phyloP scores from a whole-genome alignment of 53 echinoderm and acorn worm species.

The Holothuria leucospilota region DNA sequence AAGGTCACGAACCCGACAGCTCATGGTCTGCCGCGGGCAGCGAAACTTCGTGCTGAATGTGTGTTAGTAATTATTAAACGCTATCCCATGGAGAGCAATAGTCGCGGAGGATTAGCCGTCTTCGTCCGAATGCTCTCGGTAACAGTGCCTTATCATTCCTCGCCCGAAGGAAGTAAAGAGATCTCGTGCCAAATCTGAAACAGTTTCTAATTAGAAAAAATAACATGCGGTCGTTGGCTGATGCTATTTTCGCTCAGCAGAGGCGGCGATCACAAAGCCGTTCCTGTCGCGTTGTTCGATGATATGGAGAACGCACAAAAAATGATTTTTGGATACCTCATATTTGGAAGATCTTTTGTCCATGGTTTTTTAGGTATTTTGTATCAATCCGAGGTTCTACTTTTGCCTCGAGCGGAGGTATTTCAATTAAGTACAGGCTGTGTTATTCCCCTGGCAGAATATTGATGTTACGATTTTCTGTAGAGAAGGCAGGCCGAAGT shows the following conservation, averaged over 20 bases:
- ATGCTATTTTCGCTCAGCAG: slow-evolving; percentile 26
- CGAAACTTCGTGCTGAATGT: slow-evolving; percentile 36
- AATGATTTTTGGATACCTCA: slow-evolving; percentile 25
- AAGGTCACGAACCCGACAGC: slow-evolving; percentile 27
- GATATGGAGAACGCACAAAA: slow-evolving; percentile 28
- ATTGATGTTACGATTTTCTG: background rate
- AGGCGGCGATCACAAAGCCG: slow-evolving; percentile 35
- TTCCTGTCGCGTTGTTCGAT: slow-evolving; percentile 22
- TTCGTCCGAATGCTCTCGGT: slow-evolving; percentile 24
- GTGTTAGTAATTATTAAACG: slow-evolving; percentile 40
- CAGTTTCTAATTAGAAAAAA: slow-evolving; percentile 48
- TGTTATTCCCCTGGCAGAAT: slow-evolving; percentile 29
- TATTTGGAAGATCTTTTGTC: slow-evolving; percentile 34
- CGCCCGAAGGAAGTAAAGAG: slow-evolving; percentile 35
- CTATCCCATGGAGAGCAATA: slow-evolving; percentile 42
- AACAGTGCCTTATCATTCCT: slow-evolving; percentile 17
- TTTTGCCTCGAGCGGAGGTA: slow-evolving; percentile 31
- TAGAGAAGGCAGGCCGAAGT: no score
- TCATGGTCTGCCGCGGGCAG: slow-evolving; percentile 36
- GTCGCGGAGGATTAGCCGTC: slow-evolving; percentile 40
- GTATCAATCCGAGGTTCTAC: slow-evolving; percentile 20
- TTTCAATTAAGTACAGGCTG: slow-evolving; percentile 41
- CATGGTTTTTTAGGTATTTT: slow-evolving; percentile 16
- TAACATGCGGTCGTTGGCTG: slow-evolving; percentile 29
- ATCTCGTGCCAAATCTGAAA: slow-evolving; percentile 32